Evolutionary conservation across 1,140 invertebrate genomes (phyloP), one percentile per base, ranked within the genome.

Genomic region (Heliconius eleuchia): DNA sequence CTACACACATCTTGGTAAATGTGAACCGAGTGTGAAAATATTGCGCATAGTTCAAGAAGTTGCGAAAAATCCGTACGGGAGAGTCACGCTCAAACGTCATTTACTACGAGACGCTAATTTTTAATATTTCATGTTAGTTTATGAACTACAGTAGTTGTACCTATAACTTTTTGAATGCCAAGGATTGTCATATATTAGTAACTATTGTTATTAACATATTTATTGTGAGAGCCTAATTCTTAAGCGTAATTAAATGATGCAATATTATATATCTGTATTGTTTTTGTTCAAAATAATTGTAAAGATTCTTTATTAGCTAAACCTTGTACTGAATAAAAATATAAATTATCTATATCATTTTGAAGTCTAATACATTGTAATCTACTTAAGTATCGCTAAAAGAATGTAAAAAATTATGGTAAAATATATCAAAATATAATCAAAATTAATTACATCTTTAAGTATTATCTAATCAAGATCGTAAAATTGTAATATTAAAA

Each of bases 1-100:
- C 46, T 46, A 46, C 30, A 52, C 27, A 73, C 50, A 30, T 37
- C 19, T 75, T 60, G 73, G 37, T 55, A 74, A 74, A 74, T 74
- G 18, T 8, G 6, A 39, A 37, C 27, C 30, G 7, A 60, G 70
- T 71, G 27, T 75, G 74, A 60, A 75, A 60, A 75, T 39, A 60
- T 75, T 37, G 74, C 55, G 34, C 34, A 60, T 19, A 50, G 52
- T 39, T n/a, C 7, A 74, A 39, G 30, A n/a, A 18, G 34, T 71
- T 71, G 70, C 70, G 70, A 71, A 71, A 71, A 71, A 34, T 34
- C 23, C 57, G 57, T 60, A 46, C 42, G 42, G 1, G 8, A 23
- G 23, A 60, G 23, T 27, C 57, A 27, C 23, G 57, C 9, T 60
- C 57, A 60, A 60, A 27, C 3, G 9, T 60, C 3, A 60, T 60